These are phyloP conservation scores for Tillus elongatus DNA, from an alignment of 2,888 invertebrate species.

Conservation along the genomic window DNA sequence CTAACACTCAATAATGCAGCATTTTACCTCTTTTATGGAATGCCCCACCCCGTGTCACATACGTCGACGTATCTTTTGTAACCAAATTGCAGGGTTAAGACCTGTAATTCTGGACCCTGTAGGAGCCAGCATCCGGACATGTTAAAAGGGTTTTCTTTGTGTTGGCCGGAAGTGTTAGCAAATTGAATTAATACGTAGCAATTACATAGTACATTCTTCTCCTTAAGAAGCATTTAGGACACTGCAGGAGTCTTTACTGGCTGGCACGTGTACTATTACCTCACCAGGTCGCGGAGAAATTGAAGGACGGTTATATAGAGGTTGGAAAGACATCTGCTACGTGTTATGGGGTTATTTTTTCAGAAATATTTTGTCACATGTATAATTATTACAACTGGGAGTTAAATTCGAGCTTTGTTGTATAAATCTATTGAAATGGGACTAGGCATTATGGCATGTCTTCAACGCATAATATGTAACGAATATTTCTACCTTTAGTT, in stretches of 20 bases:
- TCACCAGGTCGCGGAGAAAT: conserved; percentile 37
- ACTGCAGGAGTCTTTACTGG: conserved; percentile 31
- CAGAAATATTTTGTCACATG: not conserved
- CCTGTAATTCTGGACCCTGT: conserved; percentile 38
- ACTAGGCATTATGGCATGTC: too few species aligned
- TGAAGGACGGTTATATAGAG: too few species aligned
- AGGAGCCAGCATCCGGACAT: conserved; percentile 36
- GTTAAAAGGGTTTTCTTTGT: conserved; percentile 36
- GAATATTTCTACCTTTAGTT: too few species aligned
- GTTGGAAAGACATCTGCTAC: not conserved
- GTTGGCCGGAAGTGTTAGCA: conserved; percentile 38
- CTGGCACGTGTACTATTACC: conserved; percentile 38
- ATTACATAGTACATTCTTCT: conserved; percentile 39
- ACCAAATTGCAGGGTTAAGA: conserved; percentile 40
- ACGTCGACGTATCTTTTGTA: conserved; percentile 36
- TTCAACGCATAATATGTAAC: too few species aligned
- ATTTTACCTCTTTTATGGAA: conserved; percentile 32
- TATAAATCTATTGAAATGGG: too few species aligned
- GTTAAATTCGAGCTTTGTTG: too few species aligned
- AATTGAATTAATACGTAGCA: conserved; percentile 45
- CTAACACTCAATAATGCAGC: conserved; percentile 3
- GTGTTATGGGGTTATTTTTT: not conserved
- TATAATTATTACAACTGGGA: conserved; percentile 16
- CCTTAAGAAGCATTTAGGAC: conserved; percentile 42
- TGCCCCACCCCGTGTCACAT: conserved; percentile 33